Percentiles rank a stretch among this genome's conserved stretches.
phyloP scores from a whole-genome alignment of 1,140 invertebrate species.

The Drosophila nannoptera region DNA sequence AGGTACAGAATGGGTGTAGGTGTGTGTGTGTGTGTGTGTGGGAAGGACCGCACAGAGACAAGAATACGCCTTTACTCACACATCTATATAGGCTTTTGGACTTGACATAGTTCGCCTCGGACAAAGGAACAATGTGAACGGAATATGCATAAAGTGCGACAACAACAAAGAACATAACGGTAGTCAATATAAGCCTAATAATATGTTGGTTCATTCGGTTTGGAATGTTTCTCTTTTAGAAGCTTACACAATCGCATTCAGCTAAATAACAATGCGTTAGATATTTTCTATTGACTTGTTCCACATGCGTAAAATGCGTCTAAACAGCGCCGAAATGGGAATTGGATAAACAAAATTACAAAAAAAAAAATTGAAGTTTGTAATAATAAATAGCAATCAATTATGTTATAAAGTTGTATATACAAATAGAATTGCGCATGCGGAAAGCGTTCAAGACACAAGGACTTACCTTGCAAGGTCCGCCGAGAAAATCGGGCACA shows the following conservation, averaged over 20 bases:
- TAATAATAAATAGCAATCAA: no score
- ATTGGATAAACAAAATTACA: conserved; percentile 40
- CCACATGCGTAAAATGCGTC: conserved; percentile 68
- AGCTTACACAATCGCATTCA: conserved; percentile 79
- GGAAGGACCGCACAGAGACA: conserved; percentile 22
- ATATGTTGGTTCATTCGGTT: conserved; percentile 11
- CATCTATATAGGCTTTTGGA: conserved; percentile 16
- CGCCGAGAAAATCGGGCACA: conserved; percentile 95
- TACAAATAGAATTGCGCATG: conserved; percentile 1
- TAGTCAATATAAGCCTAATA: conserved; percentile 11
- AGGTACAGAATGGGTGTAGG: conserved; percentile 7
- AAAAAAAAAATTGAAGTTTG: conserved; percentile 21
- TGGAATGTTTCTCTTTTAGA: conserved; percentile 11
- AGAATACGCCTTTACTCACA: not conserved
- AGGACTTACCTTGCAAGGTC: conserved; percentile 87
- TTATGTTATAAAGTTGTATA: conserved; percentile 3
- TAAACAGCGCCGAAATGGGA: conserved; percentile 39
- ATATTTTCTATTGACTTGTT: conserved; percentile 73
- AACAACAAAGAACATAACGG: conserved; percentile 22
- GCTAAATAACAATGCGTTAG: conserved; percentile 79
- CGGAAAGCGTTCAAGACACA: no score
- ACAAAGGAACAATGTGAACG: conserved; percentile 26
- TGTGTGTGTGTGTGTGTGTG: not conserved
- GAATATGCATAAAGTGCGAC: conserved; percentile 10
- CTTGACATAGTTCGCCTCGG: conserved; percentile 42